Evolutionary conservation across 1,140 invertebrate species (phyloP), one percentile per base, ranked within the genome.

Genomic region (Thaumetopoea pityocampa): DNA sequence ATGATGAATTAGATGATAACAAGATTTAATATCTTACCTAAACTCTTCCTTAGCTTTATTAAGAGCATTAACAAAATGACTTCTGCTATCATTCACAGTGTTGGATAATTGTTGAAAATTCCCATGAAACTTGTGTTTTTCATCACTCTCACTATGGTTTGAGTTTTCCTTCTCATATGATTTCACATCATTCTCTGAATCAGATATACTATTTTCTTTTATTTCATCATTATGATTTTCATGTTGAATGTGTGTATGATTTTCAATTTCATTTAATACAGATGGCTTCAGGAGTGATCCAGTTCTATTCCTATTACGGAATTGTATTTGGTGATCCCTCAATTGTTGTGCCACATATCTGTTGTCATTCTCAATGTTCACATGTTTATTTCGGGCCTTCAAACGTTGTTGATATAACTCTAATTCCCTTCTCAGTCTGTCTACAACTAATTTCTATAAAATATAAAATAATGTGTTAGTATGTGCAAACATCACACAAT

Each of bases 251-350:
- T 80, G 71, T 45, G n/a, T n/a, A n/a, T n/a, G n/a, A n/a, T n/a
- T n/a, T n/a, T n/a, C n/a, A n/a, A 86, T 84, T 52, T 86, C 80
- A 57, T 68, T 82, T 0, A 86, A 53, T 8, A 86, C 82, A 14
- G 85, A 86, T 7, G 82, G 77, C 46, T 86, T 86, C 15, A 85
- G 51, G 1, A 85, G 47, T 7, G 85, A 85, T n/a, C 66, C 55
- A 23, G 70, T 64, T 28, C 79, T 72, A 20, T 68, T 78, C 53
- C 67, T 74, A 28, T 51, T 74, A 11, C 65, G 54, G 57, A 73
- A 70, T 41, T 85, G 81, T 19, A 72, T 16, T 51, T 85, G 77
- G 46, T 86, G 73, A 36, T 85, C 85, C 41, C 72, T 56, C 17
- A 86, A 44, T 46, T 86, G 85, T 46, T 84, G 77, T 10, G 83